phyloP scores from a whole-genome alignment of 2,113 vertebrate species.

The Cyprinodon variegatus region DNA sequence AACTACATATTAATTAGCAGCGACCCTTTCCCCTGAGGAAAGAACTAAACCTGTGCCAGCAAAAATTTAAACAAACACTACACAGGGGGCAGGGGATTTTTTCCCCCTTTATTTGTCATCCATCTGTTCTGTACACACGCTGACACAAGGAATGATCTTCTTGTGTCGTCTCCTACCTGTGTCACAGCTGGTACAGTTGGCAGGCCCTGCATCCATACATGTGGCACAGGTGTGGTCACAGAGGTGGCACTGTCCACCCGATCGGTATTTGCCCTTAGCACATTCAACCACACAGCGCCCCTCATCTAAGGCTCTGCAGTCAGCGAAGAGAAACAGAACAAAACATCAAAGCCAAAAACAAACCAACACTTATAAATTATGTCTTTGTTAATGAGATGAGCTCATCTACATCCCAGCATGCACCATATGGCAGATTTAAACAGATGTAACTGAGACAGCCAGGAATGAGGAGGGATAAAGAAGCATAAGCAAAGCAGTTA shows the following conservation, averaged over 20 bases:
- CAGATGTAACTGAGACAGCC: slow-evolving; percentile 23
- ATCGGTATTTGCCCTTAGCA: slow-evolving; percentile 82
- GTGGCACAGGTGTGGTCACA: slow-evolving; percentile 90
- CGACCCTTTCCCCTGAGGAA: neutral
- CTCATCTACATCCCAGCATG: slow-evolving; percentile 31
- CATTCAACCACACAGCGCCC: slow-evolving; percentile 83
- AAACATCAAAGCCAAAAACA: neutral
- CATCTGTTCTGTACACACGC: slow-evolving; percentile 1
- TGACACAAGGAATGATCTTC: neutral
- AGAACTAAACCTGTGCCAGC: neutral
- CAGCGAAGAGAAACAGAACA: neutral
- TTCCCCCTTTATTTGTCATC: neutral
- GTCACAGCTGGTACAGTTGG: slow-evolving; percentile 86
- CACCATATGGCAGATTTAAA: slow-evolving; percentile 30
- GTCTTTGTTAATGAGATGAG: slow-evolving; percentile 21
- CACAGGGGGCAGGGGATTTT: neutral
- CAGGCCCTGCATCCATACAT: slow-evolving; percentile 84
- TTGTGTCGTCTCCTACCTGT: slow-evolving; percentile 77
- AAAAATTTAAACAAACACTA: neutral
- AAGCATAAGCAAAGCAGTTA: neutral
- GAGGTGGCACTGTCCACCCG: slow-evolving; percentile 81
- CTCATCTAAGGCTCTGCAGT: slow-evolving; percentile 83
- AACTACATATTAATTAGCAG: neutral
- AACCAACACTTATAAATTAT: slow-evolving; percentile 31
- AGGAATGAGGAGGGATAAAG: slow-evolving; percentile 17